A percentile compares a stretch with the other conserved stretches of the same genome.
phyloP scores from a whole-genome alignment of 2,888 invertebrate species.

The Suillia variegata region DNA sequence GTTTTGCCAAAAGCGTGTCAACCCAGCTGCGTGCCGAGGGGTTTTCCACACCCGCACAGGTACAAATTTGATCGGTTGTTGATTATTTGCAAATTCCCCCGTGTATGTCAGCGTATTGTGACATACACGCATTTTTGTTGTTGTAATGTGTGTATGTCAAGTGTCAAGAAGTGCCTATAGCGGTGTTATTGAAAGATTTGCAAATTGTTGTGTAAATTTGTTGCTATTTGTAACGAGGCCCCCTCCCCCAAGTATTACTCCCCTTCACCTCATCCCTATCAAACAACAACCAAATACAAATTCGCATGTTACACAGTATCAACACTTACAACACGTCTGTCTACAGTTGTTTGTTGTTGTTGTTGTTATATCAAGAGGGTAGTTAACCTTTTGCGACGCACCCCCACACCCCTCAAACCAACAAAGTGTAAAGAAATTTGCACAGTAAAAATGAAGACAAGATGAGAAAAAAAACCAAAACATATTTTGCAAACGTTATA shows the following conservation, averaged over 20 bases:
- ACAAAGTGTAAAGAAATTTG: constrained; percentile 40
- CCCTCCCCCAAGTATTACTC: background rate
- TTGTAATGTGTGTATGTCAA: constrained; percentile 33
- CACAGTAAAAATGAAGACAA: constrained; percentile 4
- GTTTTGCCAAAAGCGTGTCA: background rate
- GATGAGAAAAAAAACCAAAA: constrained; percentile 3
- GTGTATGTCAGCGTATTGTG: background rate
- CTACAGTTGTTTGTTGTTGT: constrained; percentile 13
- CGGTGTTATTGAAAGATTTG: constrained; percentile 50
- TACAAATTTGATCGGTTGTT: constrained; percentile 1
- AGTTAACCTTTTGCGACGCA: constrained; percentile 14
- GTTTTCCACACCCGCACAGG: no score
- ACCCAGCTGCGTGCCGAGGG: background rate
- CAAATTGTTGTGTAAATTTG: constrained; percentile 57
- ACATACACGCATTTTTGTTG: background rate
- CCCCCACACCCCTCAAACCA: constrained; percentile 21
- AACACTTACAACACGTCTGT: constrained; percentile 32
- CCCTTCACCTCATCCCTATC: background rate
- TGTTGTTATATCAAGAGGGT: constrained; percentile 13
- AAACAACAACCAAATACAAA: constrained; percentile 45
- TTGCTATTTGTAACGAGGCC: constrained; percentile 40
- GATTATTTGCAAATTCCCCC: background rate
- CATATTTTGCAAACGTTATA: constrained; percentile 44
- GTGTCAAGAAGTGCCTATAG: constrained; percentile 47
- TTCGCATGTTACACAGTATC: constrained; percentile 50